These are phyloP conservation scores for Musca vetustissima DNA, from an alignment of 1,140 invertebrate genomes.

Conservation along the genomic window DNA sequence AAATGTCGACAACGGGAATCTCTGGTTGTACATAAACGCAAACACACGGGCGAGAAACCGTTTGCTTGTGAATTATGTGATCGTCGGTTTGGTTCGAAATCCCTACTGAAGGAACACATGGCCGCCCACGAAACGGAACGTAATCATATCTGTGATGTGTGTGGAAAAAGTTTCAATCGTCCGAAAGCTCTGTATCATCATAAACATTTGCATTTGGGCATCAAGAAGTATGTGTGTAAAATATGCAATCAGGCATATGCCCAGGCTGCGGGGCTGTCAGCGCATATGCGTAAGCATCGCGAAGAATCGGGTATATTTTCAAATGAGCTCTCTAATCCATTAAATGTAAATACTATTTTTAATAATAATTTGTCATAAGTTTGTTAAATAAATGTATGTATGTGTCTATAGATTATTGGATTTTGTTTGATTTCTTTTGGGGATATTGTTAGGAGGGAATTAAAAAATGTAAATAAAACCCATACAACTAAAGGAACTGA, in stretches of 20 bases:
- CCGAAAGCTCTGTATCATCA: slow-evolving; percentile 53
- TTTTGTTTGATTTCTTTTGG: no score
- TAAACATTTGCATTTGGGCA: slow-evolving; percentile 73
- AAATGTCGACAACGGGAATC: background rate
- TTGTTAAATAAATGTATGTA: no score
- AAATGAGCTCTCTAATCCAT: background rate
- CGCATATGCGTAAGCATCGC: slow-evolving; percentile 7
- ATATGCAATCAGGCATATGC: slow-evolving; percentile 29
- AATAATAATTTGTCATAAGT: background rate
- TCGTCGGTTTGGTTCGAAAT: slow-evolving; percentile 77
- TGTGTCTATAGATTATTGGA: no score
- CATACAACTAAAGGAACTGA: no score
- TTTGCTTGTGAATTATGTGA: slow-evolving; percentile 70
- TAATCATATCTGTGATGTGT: slow-evolving; percentile 1
- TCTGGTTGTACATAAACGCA: background rate
- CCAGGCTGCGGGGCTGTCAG: slow-evolving; percentile 4
- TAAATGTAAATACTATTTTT: background rate
- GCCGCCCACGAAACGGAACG: background rate
- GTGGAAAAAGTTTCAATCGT: slow-evolving; percentile 5
- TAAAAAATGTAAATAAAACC: no score
- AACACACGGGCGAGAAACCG: slow-evolving; percentile 76
- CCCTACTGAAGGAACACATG: slow-evolving; percentile 72
- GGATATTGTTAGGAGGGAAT: no score
- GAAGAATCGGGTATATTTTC: background rate
- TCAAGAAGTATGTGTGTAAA: slow-evolving; percentile 76